Evolutionary conservation across 1,140 invertebrate genomes (phyloP), one percentile per base, ranked within the genome.

Genomic region (Ylistrum balloti): DNA sequence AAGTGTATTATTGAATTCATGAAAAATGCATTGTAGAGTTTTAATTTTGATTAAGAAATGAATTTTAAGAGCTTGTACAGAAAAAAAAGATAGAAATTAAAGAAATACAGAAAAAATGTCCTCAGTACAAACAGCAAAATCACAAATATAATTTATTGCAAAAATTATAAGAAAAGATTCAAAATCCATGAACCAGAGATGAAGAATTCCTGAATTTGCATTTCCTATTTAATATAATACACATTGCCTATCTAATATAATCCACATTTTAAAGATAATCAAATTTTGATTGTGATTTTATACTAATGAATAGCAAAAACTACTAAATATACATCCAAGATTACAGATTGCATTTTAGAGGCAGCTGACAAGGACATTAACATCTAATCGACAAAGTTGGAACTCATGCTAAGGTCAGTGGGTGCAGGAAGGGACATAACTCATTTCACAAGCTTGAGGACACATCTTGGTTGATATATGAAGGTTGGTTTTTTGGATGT

Each of bases 361-460:
- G 35, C 35, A 38, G 35, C 35, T 38, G 35, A 5, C 35, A 38
- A 74, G 56, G 56, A 89, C 33, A 33, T 88, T 86, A 86, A 74
- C 41, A 33, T 86, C 5, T 85, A 35, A 48, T 88, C 87, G 93
- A 94, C 94, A 94, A 93, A 94, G 94, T 94, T 94, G 93, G 93
- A 94, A 94, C 94, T 94, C 93, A 93, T 93, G 91, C 91, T 87
- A 28, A 9, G 9, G 32, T 35, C 41, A 28, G 17, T 35, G n/a
- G 32, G 41, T 88, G 41, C 28, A 28, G 20, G 86, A 32, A 87
- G 56, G 56, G 56, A 74, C n/a, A 74, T 74, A n/a, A 74, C 56
- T 74, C 2, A 74, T 74, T 17, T 56, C 45, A 56, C 15, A 56
- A 56, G 45, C n/a, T 74, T 22, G 56, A n/a, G 56, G n/a, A 74